Evolutionary conservation across 92 coral and sea anemone genomes (phyloP), one percentile per base, ranked within the genome.

Genomic region (Hydrozoanthus gracilis): DNA sequence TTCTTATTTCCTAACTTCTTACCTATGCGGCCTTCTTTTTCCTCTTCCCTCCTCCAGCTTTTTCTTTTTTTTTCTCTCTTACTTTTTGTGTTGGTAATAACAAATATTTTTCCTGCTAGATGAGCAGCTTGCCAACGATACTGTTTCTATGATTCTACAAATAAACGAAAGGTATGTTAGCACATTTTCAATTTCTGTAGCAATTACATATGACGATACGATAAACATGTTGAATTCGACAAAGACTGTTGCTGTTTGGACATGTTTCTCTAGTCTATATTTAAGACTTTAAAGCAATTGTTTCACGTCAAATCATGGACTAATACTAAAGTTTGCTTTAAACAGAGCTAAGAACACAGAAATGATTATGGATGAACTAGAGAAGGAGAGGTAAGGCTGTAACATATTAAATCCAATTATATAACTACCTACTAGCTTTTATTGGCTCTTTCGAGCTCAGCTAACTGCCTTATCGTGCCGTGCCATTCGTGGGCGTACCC

Each of bases 81-180:
- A 15, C 70, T 15, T 64, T 64, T 64, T 64, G 60, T 3, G 60
- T 52, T 52, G 1, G 17, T 20, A 70, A 15, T 56, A 13, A 7
- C 8, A 5, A 62, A 14, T 6, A 44, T 35, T 8, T 14, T 47
- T 77, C 51, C 12, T 88, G 71, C 62, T 90, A 96, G 99, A 95
- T 88, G 99, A 96, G 82, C 99, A 95, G 89, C 93, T 90, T 7
- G 83, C 95, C 11, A 93, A 87, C 69, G 99, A 95, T 70, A 92
- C 96, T 4, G 98, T 96, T 69, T 94, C 96, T 4, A 92, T 95
- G 93, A 95, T 95, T 82, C 88, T 96, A 66, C 95, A 96, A 67
- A 92, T 90, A 55, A 93, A 93, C 83, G 99, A 96, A 78, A 93
- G 98, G 98, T 94, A 90, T 10, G 85, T 62, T 47, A 15, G 80